These are phyloP conservation scores for Canis aureus DNA, from an alignment of 2,113 vertebrate genomes.

Conservation along the genomic window DNA sequence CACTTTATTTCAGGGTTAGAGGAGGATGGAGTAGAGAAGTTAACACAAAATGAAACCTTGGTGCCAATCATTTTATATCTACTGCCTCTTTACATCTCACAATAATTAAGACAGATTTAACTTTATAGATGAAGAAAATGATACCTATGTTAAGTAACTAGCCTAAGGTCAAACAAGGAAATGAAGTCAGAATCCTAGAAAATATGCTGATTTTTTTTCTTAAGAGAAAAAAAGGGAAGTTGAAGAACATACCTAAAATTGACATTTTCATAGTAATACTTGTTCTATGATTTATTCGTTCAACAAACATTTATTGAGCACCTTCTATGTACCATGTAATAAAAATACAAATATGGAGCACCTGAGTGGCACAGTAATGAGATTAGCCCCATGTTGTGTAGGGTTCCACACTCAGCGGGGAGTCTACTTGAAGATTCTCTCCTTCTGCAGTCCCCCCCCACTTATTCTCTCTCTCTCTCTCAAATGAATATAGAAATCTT, in stretches of 20 bases:
- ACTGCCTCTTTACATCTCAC: not conserved
- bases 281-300: not conserved
- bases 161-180: not conserved
- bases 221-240: not conserved
- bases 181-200: conserved; percentile 29
- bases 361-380: not conserved
- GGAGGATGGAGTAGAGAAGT: not conserved
- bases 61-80: not conserved
- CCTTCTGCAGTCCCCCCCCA: not conserved
- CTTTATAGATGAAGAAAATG: conserved; percentile 7
- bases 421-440: not conserved
- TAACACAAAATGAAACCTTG: not conserved
- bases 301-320: not conserved
- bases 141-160: not conserved
- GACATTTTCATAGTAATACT: not conserved
- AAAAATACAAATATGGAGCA: not conserved
- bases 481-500: not conserved
- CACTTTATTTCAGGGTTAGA: not conserved
- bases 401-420: not conserved
- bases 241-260: not conserved
- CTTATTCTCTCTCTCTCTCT: not conserved
- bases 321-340: not conserved
- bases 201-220: not conserved
- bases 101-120: conserved; percentile 1
- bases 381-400: not conserved